Percentiles rank a stretch among this genome's conserved stretches.
phyloP scores from a whole-genome alignment of 1,140 invertebrate genomes.

The Nebria ingens region DNA sequence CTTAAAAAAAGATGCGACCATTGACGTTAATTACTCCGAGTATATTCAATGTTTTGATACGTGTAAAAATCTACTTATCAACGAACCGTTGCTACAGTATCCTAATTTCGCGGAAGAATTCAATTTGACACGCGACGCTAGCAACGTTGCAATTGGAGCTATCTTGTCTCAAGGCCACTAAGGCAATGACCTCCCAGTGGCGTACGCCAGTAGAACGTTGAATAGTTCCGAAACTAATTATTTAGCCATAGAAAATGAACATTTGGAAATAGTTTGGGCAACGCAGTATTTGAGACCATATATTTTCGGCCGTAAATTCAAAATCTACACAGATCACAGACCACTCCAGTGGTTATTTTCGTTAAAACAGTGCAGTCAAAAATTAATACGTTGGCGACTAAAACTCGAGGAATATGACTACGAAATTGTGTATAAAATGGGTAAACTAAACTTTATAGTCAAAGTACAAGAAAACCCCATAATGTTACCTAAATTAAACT shows the following conservation, averaged over 20 bases:
- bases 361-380: constrained; percentile 29
- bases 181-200: constrained; percentile 21
- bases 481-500: constrained; percentile 15
- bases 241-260: constrained; percentile 24
- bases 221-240: constrained; percentile 23
- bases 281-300: constrained; percentile 33
- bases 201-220: constrained; percentile 22
- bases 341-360: constrained; percentile 33
- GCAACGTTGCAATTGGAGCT: constrained; percentile 23
- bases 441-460: not conserved
- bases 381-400: constrained; percentile 27
- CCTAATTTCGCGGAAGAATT: constrained; percentile 28
- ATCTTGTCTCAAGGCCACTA: constrained; percentile 23
- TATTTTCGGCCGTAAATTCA: constrained; percentile 26
- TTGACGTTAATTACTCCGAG: not conserved
- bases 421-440: not conserved
- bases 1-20: constrained; percentile 25
- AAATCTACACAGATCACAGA: constrained; percentile 28
- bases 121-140: constrained; percentile 27
- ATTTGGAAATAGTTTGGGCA: constrained; percentile 31
- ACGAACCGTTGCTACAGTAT: constrained; percentile 24
- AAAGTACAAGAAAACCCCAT: no score
- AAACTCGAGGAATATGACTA: constrained; percentile 29
- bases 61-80: constrained; percentile 18
- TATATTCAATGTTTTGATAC: constrained; percentile 16